Evolutionary conservation across 64 coral and sea anemone genomes (phyloP), one percentile per base, ranked within the genome.

Genomic region (Montipora sp.): DNA sequence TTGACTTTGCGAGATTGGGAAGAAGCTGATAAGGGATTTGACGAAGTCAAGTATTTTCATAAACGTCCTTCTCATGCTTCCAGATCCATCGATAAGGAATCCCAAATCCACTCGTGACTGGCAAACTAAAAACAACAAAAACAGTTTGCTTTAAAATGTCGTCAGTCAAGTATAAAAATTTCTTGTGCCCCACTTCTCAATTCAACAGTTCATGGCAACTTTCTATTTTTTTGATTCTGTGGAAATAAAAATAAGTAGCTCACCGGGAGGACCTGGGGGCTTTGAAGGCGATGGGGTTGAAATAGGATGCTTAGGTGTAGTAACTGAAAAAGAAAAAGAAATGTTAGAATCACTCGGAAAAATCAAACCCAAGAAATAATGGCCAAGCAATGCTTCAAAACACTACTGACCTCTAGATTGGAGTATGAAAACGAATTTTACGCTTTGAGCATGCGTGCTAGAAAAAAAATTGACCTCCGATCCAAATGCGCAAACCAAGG

Each of bases 41-140:
- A 84, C 72, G 45, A 92, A 92, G 19, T 59, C 68, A 51, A 81
- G 80, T 23, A 92, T 18, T 18, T 59, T 24, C 3, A 70, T 47
- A 10, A 92, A 75, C 21, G 5, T 65, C 44, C 45, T 72, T 20
- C 66, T 6, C 55, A 83, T 81, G 47, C 79, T 74, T 59, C 78
- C 65, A 5, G 90, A 91, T 11, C 79, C 90, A 59, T 91, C 90
- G 4, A 91, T 21, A 12, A 91, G 90, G 68, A 91, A 91, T 15
- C 65, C 90, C 63, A 91, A 48, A 36, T 91, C 90, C 3, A 91
- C 71, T 5, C 70, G 48, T 18, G 60, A 73, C 4, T 47, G 78
- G 24, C 83, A 87, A 50, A 93, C 91, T 93, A 20, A 49, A 79
- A 20, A 5, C 5, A 79, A 47, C 4, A 9, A 49, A 59, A 77